Evolutionary conservation across 2,888 invertebrate species (phyloP).

Genomic region (Lobophora halterata): DNA sequence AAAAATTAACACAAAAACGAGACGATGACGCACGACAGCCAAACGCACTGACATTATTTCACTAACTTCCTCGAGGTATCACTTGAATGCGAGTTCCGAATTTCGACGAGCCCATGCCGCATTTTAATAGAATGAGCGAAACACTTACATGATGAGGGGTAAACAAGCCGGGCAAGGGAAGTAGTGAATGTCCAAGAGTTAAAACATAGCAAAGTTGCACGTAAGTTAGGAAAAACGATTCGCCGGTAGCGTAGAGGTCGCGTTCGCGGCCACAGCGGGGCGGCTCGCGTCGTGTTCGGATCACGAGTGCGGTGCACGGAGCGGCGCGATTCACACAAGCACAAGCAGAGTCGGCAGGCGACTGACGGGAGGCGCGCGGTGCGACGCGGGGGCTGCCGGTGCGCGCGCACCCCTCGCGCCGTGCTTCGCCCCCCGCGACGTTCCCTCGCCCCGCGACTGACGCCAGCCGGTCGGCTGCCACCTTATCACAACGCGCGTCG

Average conservation of each 20-base stretch:
- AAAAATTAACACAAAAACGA: slow-evolving; percentile 50
- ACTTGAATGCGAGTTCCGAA: slow-evolving; percentile 74
- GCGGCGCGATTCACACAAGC: slow-evolving; percentile 81
- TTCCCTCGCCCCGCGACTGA: slow-evolving; percentile 53
- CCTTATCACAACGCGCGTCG: slow-evolving; percentile 76
- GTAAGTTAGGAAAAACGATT: slow-evolving; percentile 75
- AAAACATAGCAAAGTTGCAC: slow-evolving; percentile 77
- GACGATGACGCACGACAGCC: slow-evolving; percentile 44
- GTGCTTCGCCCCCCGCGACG: slow-evolving; percentile 39
- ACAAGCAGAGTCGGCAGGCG: slow-evolving; percentile 82
- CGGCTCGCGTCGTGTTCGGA: slow-evolving; percentile 79
- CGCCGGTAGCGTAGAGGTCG: slow-evolving; percentile 82
- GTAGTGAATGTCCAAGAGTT: slow-evolving; percentile 71
- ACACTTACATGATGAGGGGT: slow-evolving; percentile 79
- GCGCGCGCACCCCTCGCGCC: slow-evolving; percentile 69
- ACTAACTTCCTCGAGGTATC: slow-evolving; percentile 75
- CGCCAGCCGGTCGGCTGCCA: slow-evolving; percentile 73
- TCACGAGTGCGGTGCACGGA: slow-evolving; percentile 80
- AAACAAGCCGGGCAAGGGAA: slow-evolving; percentile 79
- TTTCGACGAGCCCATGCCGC: slow-evolving; percentile 65
- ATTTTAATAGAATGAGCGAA: slow-evolving; percentile 71
- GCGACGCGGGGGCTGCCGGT: slow-evolving; percentile 71
- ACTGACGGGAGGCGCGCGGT: slow-evolving; percentile 74
- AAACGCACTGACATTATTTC: slow-evolving; percentile 64
- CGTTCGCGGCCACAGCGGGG: slow-evolving; percentile 82